Evolutionary conservation across 2,797 vertebrate genomes (phyloP).

Genomic region (Aythya fuligula): DNA sequence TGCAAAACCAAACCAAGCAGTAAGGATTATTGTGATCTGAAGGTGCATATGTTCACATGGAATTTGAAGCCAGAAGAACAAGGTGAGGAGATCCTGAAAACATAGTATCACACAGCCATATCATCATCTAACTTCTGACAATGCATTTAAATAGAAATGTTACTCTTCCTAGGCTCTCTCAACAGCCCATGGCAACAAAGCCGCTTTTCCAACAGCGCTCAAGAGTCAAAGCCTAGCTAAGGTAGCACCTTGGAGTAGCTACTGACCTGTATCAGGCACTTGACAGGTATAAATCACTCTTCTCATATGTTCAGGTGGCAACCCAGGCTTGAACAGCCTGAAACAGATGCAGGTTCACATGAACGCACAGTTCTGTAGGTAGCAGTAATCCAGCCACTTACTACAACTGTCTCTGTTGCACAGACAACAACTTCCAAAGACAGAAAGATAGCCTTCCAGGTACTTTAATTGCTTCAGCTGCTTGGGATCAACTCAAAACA

Average conservation of each 20-base stretch:
- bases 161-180: not conserved
- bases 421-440: not conserved
- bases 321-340: not conserved
- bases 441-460: not conserved
- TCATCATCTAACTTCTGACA: not conserved
- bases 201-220: not conserved
- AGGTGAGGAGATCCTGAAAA: not conserved
- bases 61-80: not conserved
- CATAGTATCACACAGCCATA: not conserved
- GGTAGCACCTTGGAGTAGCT: not conserved
- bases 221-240: slow-evolving; percentile 17
- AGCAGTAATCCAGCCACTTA: not conserved
- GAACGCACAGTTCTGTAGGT: not conserved
- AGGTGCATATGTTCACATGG: not conserved
- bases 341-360: not conserved
- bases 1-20: not conserved
- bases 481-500: not conserved
- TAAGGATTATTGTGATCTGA: not conserved
- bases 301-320: not conserved
- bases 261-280: slow-evolving; percentile 34
- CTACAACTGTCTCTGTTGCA: not conserved
- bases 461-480: not conserved
- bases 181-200: not conserved
- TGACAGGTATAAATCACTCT: slow-evolving; percentile 1
- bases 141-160: not conserved